These are phyloP conservation scores for Chionodraco myersi DNA, from an alignment of 2,113 vertebrate genomes.

Conservation along the genomic window DNA sequence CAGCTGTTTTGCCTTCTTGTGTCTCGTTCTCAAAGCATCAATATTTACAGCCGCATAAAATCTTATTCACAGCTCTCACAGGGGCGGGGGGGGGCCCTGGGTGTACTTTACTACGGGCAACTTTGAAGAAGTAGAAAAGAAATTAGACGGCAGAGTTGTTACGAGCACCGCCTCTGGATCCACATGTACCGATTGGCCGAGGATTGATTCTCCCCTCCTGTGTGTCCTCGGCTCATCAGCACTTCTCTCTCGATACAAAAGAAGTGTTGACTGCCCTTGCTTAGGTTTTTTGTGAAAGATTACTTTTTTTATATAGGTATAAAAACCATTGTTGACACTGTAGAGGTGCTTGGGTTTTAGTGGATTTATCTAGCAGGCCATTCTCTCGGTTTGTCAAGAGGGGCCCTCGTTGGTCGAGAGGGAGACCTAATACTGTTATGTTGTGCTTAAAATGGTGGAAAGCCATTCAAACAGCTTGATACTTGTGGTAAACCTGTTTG, in stretches of 20 bases:
- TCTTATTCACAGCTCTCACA: slow-evolving; percentile 45
- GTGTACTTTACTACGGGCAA: slow-evolving; percentile 31
- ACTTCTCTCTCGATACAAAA: slow-evolving; percentile 28
- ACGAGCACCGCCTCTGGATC: slow-evolving; percentile 16
- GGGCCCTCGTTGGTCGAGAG: slow-evolving; percentile 12
- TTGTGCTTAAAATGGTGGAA: slow-evolving; percentile 25
- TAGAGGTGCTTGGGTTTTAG: slow-evolving; percentile 17
- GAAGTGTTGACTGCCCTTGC: neutral
- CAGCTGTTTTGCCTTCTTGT: slow-evolving; percentile 24
- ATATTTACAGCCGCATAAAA: slow-evolving; percentile 55
- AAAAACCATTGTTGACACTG: neutral
- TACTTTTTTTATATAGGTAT: slow-evolving; percentile 1
- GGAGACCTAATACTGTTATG: slow-evolving; percentile 28
- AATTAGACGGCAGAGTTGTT: slow-evolving; percentile 39
- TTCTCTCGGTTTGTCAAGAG: slow-evolving; percentile 35
- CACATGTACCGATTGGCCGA: slow-evolving; percentile 11
- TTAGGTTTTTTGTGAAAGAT: neutral
- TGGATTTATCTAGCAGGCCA: slow-evolving; percentile 29
- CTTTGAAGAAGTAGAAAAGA: slow-evolving; percentile 39
- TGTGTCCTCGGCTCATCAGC: slow-evolving; percentile 17
- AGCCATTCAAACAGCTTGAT: slow-evolving; percentile 31
- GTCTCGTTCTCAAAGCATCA: slow-evolving; percentile 23
- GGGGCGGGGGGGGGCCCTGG: slow-evolving; percentile 13
- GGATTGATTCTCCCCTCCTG: slow-evolving; percentile 36
- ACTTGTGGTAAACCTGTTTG: neutral